Base-by-base conservation (phyloP, 2,888 invertebrate species). In the Tipula confusa region DNA sequence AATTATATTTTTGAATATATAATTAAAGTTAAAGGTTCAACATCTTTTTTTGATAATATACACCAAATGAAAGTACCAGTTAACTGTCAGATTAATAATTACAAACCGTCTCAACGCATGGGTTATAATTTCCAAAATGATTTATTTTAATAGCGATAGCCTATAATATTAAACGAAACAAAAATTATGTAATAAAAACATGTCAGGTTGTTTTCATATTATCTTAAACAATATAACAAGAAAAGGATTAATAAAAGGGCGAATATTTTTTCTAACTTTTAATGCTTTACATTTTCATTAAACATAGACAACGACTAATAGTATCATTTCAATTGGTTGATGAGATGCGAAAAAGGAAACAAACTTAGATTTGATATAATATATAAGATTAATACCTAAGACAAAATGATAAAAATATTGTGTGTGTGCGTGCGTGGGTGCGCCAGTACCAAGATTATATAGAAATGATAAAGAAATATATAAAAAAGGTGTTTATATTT, bases 201-300 rank as follows among this genome's bases (percentile, higher is more conserved):
- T 64, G 64, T 64, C 64, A 64, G 64, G 64, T 64, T 64, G 64
- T 64, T n/a, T 64, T 64, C 64, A n/a, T 64, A 64, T 64, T 64
- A 64, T 64, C 64, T 64, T 11, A 64, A 64, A 64, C 24, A 24
- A 24, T 24, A 64, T 24, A 64, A 9, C 64, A 64, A 24, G 64
- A 64, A 64, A 64, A 64, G 64, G 64, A 64, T 64, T 64, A 64
- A 64, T 24, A 64, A 64, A 64, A 64, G 64, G 64, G 64, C 64
- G 64, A 64, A 64, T 1, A 64, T 24, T 64, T 24, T 64, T 24
- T 9, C 24, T 64, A 24, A 64, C 64, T 18, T 64, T 64, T 64
- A 18, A 24, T 64, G 24, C n/a, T n/a, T n/a, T 24, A 24, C 11
- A 24, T 24, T 64, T 24, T 64, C 64, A 64, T 64, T 24, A 64